A percentile compares a stretch with the other conserved stretches of the same genome.
These are phyloP conservation scores for Pteronura brasiliensis DNA, from an alignment of 2,113 vertebrate genomes.

Conservation along the genomic window DNA sequence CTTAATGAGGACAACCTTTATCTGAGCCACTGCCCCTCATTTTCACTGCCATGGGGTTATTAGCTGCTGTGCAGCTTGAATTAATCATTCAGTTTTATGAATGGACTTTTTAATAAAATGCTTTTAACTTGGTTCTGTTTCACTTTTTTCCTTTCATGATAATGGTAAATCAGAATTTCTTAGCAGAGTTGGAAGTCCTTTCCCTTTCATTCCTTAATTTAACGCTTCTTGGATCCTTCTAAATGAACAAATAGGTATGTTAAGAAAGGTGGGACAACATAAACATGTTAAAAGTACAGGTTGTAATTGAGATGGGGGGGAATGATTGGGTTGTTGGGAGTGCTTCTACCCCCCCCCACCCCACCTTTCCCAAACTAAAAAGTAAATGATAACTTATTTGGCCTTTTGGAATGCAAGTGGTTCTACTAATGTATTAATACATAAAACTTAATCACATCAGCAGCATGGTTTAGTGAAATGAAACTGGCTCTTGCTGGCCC, in stretches of 20 bases:
- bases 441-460: too few species aligned
- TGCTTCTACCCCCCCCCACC: background rate
- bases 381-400: background rate
- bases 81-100: conserved; percentile 61
- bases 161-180: background rate
- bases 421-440: background rate
- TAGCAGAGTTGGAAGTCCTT: background rate
- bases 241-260: background rate
- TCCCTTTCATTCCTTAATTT: background rate
- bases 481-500: background rate
- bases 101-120: conserved; percentile 65
- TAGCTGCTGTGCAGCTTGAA: conserved; percentile 26
- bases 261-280: background rate
- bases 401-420: background rate
- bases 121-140: background rate
- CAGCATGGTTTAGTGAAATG: background rate
- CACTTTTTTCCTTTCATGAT: background rate
- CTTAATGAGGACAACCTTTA: conserved; percentile 56
- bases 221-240: background rate
- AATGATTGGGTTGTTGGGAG: background rate
- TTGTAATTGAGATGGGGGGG: background rate
- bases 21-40: conserved; percentile 40
- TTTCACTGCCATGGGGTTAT: conserved; percentile 66
- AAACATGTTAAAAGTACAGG: background rate
- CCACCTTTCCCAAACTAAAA: background rate